phyloP scores from a whole-genome alignment of 2,888 invertebrate genomes.

The Diarsia mendica region DNA sequence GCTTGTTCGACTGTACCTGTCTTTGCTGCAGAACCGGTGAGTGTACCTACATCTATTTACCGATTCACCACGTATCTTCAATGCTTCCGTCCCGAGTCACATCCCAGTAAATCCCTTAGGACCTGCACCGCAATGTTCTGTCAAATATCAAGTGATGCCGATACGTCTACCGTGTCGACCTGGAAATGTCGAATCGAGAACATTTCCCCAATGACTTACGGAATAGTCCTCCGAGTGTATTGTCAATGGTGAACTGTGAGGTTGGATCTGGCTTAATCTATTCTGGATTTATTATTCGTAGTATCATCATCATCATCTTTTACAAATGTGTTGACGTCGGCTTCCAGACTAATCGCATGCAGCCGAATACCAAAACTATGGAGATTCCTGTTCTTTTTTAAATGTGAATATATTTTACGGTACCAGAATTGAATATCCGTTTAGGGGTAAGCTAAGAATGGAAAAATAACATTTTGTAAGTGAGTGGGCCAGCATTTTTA shows the following conservation, averaged over 20 bases:
- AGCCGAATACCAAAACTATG: background rate
- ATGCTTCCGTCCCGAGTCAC: constrained; percentile 13
- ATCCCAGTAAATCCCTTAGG: constrained; percentile 23
- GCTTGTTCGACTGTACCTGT: no score
- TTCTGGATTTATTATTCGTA: no score
- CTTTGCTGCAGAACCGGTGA: no score
- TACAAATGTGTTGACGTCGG: no score
- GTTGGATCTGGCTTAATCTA: no score
- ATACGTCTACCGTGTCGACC: constrained; percentile 42
- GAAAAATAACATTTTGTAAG: background rate
- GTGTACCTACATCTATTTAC: background rate
- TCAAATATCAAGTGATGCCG: constrained; percentile 27
- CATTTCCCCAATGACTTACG: constrained; percentile 31
- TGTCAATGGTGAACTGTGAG: background rate
- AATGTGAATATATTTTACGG: background rate
- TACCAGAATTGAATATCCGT: background rate
- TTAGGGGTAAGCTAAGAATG: background rate
- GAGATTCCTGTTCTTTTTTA: background rate
- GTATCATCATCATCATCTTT: no score
- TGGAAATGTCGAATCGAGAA: constrained; percentile 43
- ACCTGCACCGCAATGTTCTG: constrained; percentile 20
- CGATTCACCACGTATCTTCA: background rate
- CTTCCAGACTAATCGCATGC: no score
- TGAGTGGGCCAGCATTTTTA: no score
- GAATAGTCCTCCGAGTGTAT: constrained; percentile 37